Evolutionary conservation across 2,113 vertebrate species (phyloP), one percentile per base, ranked within the genome.

Genomic region (Smithornis capensis): DNA sequence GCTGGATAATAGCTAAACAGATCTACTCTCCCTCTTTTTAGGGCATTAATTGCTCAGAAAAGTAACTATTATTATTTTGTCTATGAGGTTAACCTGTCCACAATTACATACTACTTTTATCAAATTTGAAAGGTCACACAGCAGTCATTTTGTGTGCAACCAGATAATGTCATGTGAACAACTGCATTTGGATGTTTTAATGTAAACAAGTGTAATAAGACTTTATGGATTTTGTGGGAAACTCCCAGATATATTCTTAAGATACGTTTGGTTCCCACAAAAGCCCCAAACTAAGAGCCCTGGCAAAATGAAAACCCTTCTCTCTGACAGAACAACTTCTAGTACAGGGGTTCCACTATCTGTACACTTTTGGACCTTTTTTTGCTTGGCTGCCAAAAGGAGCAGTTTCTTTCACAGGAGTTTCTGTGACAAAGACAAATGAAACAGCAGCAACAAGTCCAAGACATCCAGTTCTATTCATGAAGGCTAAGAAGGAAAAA

Each of bases 181-280:
- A 90, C 83, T 88, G 94, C 69, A 88, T 73, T 33, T 79, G 50
- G 57, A 89, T 68, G 94, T 96, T 76, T 94, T 92, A 87, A 88
- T 40, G 69, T 94, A 97, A 97, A 96, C 83, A 96, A 73, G 14
- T 50, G 12, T 93, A 91, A 91, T 93, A 37, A 87, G 83, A 95
- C 44, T 96, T 95, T 31, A 88, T 64, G 19, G 90, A 93, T 81
- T 79, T 93, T 94, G 83, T 84, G 89, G 90, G 95, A 98, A 94
- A 84, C 31, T 74, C 50, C 42, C 19, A 97, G 67, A n/a, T 83
- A 94, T 55, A 87, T 76, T 59, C 42, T 83, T 85, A 63, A n/a
- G 15, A 42, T 83, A 53, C 11, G 47, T 63, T 88, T 88, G 21
- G 70, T 83, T 95, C 67, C 91, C 91, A 91, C 37, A 85, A 69